These are phyloP conservation scores for Desmophyllum pertusum DNA, from an alignment of 92 coral and sea anemone species.

Conservation along the genomic window DNA sequence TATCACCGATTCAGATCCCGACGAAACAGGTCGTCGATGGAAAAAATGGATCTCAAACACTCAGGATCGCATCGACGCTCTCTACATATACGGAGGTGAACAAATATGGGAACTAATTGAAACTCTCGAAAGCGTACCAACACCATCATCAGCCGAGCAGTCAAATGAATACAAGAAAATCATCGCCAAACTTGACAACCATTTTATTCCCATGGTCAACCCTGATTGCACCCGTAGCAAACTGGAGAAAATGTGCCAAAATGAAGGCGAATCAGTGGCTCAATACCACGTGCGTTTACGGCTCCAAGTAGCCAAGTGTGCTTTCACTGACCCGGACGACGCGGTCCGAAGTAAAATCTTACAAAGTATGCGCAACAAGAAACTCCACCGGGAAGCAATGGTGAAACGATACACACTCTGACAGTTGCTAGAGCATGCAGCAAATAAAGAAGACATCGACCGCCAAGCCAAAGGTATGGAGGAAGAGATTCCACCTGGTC, in stretches of 20 bases:
- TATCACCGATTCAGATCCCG: constrained; percentile 36
- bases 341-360: constrained; percentile 33
- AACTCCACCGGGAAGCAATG: constrained; percentile 49
- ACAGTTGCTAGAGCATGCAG: constrained; percentile 29
- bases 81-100: constrained; percentile 46
- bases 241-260: constrained; percentile 44
- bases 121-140: constrained; percentile 26
- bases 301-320: constrained; percentile 32
- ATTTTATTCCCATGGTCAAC: constrained; percentile 49
- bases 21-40: constrained; percentile 48
- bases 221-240: constrained; percentile 49
- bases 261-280: constrained; percentile 37
- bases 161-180: constrained; percentile 31
- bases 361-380: constrained; percentile 34
- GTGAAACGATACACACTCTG: constrained; percentile 23
- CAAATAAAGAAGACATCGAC: constrained; percentile 29
- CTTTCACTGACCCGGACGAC: constrained; percentile 25
- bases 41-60: constrained; percentile 30
- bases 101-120: constrained; percentile 38
- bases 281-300: constrained; percentile 41
- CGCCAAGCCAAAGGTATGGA: constrained; percentile 34
- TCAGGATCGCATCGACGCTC: constrained; percentile 42
- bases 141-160: neutral
- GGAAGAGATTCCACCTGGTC: neutral
- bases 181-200: constrained; percentile 52